These are phyloP conservation scores for Amphiduros pacificus DNA, from an alignment of 2,888 invertebrate species.

Conservation along the genomic window DNA sequence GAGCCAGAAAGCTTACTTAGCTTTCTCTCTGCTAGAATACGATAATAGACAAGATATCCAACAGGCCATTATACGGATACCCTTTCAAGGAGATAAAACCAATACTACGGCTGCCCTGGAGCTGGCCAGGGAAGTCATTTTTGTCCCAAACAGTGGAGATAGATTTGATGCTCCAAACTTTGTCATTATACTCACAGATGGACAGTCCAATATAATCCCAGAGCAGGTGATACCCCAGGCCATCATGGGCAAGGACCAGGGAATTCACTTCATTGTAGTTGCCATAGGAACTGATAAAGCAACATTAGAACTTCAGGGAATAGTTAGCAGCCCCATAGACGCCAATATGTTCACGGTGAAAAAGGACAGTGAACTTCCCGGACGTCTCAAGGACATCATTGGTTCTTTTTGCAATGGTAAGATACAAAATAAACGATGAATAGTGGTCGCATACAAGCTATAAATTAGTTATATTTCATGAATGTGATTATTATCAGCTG, in stretches of 20 bases:
- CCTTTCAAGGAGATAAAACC: neutral
- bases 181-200: conserved; percentile 11
- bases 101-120: neutral
- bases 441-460: no score
- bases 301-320: neutral
- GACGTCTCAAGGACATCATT: neutral
- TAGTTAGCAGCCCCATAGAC: neutral
- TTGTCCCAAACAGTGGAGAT: neutral
- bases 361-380: neutral
- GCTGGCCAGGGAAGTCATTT: neutral
- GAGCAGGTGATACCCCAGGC: neutral
- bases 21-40: conserved; percentile 1
- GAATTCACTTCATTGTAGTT: neutral
- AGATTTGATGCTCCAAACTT: conserved; percentile 8
- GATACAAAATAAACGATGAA: no score
- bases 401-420: neutral
- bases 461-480: no score
- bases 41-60: neutral
- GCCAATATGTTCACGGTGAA: neutral
- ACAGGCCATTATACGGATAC: neutral
- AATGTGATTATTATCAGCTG: no score
- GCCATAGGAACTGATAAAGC: neutral
- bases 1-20: conserved; percentile 20
- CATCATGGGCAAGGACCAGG: no score
- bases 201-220: conserved; percentile 4